A percentile compares a stretch with the other conserved stretches of the same genome.
phyloP scores from a whole-genome alignment of 2,888 invertebrate genomes.

The Rhaphigaster nebulosa region DNA sequence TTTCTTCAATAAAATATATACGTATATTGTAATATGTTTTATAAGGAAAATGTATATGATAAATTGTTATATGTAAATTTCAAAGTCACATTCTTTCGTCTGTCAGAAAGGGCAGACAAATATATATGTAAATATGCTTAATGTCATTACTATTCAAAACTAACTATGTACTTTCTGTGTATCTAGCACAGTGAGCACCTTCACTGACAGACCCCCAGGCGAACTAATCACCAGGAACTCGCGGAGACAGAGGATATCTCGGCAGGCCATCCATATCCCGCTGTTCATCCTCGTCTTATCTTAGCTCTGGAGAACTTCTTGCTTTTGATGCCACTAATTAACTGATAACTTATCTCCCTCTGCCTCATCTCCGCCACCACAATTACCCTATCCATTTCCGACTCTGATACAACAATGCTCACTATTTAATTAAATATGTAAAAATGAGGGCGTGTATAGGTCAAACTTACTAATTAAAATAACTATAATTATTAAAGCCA shows the following conservation, averaged over 20 bases:
- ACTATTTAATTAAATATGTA: not conserved
- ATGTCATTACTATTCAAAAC: no score
- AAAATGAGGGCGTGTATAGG: not conserved
- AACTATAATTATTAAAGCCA: no score
- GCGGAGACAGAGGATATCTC: not conserved
- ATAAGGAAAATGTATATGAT: no score
- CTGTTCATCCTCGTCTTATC: not conserved
- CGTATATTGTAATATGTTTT: no score
- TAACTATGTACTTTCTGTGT: not conserved
- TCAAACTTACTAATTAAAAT: no score
- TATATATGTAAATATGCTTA: no score
- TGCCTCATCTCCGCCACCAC: not conserved
- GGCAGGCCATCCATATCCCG: not conserved
- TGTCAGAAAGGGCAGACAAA: no score
- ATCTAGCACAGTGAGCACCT: not conserved
- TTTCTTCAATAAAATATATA: no score
- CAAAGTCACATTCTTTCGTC: no score
- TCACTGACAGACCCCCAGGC: not conserved
- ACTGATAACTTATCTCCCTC: constrained; percentile 12
- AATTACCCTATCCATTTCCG: constrained; percentile 14
- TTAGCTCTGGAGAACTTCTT: not conserved
- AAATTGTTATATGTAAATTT: no score
- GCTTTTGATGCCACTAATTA: constrained; percentile 13
- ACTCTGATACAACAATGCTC: not conserved
- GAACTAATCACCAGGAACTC: not conserved